These are phyloP conservation scores for Pontoporia blainvillei DNA, from an alignment of 2,113 vertebrate genomes.

Conservation along the genomic window DNA sequence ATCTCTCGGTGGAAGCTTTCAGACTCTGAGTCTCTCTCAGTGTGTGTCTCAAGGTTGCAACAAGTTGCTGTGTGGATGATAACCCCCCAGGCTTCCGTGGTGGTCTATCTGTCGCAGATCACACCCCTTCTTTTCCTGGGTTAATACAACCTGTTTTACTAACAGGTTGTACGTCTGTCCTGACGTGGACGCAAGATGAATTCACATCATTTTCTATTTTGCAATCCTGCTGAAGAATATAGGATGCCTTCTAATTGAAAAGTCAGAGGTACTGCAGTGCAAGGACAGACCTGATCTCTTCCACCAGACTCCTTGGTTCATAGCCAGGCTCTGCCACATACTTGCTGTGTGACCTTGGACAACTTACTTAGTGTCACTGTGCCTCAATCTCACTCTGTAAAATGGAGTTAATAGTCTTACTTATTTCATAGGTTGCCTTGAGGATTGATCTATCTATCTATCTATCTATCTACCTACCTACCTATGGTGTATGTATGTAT, in stretches of 20 bases:
- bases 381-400: not conserved
- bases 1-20: not conserved
- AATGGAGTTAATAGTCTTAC: not conserved
- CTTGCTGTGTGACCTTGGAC: not conserved
- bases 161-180: too few relatives aligned
- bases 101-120: not conserved
- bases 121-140: not conserved
- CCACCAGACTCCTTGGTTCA: not conserved
- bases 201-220: not conserved
- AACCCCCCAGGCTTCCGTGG: accelerated
- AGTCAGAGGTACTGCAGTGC: accelerated
- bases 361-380: not conserved
- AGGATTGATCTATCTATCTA: not conserved
- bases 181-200: not conserved
- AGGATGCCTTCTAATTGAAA: not conserved
- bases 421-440: not conserved
- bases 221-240: not conserved
- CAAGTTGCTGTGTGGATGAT: accelerated
- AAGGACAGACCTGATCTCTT: not conserved
- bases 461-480: too few relatives aligned
- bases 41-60: not conserved
- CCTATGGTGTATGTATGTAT: not conserved
- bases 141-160: too few relatives aligned
- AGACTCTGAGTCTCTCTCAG: not conserved
- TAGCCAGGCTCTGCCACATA: not conserved